Evolutionary conservation across 2,113 vertebrate genomes (phyloP).

Genomic region (Cygnus atratus): DNA sequence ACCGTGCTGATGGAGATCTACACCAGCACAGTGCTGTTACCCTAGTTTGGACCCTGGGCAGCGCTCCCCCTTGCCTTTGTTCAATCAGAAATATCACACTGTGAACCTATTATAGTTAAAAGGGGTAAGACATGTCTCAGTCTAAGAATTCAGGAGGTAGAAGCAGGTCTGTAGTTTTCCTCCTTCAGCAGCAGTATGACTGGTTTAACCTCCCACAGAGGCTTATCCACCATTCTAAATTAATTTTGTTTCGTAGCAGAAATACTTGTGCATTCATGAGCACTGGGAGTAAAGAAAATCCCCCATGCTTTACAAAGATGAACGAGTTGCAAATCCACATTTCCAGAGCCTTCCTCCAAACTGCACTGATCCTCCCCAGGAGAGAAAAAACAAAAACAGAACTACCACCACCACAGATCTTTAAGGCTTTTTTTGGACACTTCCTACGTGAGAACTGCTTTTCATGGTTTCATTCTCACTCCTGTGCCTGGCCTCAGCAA

Average conservation of each 20-base stretch:
- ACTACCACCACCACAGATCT: neutral
- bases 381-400: neutral
- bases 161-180: neutral
- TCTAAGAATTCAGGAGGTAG: fast-evolving
- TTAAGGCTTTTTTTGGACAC: neutral
- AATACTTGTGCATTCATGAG: neutral
- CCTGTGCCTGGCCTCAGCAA: neutral
- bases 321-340: fast-evolving
- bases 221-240: neutral
- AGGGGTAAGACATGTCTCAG: neutral
- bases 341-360: neutral
- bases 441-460: neutral
- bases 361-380: neutral
- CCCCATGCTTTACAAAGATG: neutral
- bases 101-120: neutral
- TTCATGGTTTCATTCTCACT: neutral
- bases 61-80: neutral
- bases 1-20: neutral
- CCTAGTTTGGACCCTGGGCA: neutral
- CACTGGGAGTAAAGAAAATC: neutral
- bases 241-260: neutral
- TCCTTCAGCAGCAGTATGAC: neutral
- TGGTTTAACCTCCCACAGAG: neutral
- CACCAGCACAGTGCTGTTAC: neutral
- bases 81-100: neutral